Evolutionary conservation across 2,888 invertebrate species (phyloP).

Genomic region (Mythimna lalbum): DNA sequence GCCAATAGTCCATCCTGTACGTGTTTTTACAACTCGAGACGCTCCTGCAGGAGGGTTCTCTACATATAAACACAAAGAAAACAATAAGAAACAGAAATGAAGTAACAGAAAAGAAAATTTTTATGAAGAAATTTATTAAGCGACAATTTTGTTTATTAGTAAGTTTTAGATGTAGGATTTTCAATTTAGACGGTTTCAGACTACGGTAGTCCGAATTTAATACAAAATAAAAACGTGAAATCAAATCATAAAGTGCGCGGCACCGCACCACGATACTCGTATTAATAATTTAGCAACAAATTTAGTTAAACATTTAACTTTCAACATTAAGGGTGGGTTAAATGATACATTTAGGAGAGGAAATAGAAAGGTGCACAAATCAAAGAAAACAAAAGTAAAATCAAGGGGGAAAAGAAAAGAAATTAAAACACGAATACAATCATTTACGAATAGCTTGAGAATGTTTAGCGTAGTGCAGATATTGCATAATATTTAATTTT

Average conservation of each 20-base stretch:
- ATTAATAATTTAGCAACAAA: slow-evolving; percentile 50
- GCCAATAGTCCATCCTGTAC: slow-evolving; percentile 79
- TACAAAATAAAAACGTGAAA: slow-evolving; percentile 30
- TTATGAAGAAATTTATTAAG: slow-evolving; percentile 43
- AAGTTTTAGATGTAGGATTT: slow-evolving; percentile 21
- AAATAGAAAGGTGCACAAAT: slow-evolving; percentile 67
- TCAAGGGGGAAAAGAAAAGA: slow-evolving; percentile 63
- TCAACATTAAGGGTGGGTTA: slow-evolving; percentile 53
- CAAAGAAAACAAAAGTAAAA: slow-evolving; percentile 62
- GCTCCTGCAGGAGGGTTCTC: slow-evolving; percentile 54
- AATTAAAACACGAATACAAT: slow-evolving; percentile 78
- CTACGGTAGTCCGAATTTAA: slow-evolving; percentile 34
- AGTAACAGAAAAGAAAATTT: slow-evolving; percentile 56
- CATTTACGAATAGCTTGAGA: slow-evolving; percentile 81
- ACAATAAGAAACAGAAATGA: slow-evolving; percentile 60
- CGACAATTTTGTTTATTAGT: slow-evolving; percentile 37
- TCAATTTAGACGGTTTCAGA: slow-evolving; percentile 20
- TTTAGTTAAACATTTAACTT: slow-evolving; percentile 52
- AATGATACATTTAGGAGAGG: slow-evolving; percentile 64
- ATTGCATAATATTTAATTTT: slow-evolving; percentile 82
- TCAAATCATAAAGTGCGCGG: slow-evolving; percentile 66
- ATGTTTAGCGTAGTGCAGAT: slow-evolving; percentile 85
- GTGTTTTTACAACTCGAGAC: slow-evolving; percentile 72
- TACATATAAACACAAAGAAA: slow-evolving; percentile 52
- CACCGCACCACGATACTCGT: slow-evolving; percentile 76